Percentiles rank a stretch among this genome's conserved stretches.
Conservation (phyloP, 2,797 vertebrate genomes). For the Adelosebastes latens region DNA sequence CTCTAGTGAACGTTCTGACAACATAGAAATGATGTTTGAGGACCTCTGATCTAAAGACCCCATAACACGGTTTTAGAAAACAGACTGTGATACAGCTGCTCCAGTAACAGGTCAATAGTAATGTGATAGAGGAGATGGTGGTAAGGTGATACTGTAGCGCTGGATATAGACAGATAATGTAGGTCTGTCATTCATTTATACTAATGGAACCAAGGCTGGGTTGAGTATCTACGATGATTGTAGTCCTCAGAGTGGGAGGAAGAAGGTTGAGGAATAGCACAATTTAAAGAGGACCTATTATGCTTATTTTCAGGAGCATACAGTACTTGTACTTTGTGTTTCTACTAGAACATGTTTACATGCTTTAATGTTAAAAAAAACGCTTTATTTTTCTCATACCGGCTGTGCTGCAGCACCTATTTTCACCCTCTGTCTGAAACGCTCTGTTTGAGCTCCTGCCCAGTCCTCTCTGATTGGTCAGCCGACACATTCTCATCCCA, state of each 20-base stretch:
- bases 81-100: conserved; percentile 2
- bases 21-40: conserved; percentile 13
- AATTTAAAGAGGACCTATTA: background rate
- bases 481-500: too few species aligned
- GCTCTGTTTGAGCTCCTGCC: too few species aligned
- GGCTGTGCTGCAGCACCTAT: too few species aligned
- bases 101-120: conserved; percentile 52
- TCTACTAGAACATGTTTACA: too few species aligned
- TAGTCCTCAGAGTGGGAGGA: background rate
- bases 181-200: conserved; percentile 10
- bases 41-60: background rate
- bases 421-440: too few species aligned
- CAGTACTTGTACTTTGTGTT: too few species aligned
- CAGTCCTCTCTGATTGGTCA: too few species aligned
- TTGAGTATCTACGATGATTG: background rate
- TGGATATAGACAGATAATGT: conserved; percentile 1
- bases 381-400: too few species aligned
- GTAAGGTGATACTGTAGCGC: conserved; percentile 36
- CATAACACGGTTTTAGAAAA: background rate
- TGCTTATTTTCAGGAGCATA: too few species aligned
- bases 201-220: background rate
- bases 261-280: background rate
- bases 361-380: too few species aligned
- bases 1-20: conserved; percentile 20
- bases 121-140: conserved; percentile 41